A percentile compares a stretch with the other conserved stretches of the same genome.
Conservation (phyloP, 2,797 vertebrate genomes). For the Rhinoraja longicauda region DNA sequence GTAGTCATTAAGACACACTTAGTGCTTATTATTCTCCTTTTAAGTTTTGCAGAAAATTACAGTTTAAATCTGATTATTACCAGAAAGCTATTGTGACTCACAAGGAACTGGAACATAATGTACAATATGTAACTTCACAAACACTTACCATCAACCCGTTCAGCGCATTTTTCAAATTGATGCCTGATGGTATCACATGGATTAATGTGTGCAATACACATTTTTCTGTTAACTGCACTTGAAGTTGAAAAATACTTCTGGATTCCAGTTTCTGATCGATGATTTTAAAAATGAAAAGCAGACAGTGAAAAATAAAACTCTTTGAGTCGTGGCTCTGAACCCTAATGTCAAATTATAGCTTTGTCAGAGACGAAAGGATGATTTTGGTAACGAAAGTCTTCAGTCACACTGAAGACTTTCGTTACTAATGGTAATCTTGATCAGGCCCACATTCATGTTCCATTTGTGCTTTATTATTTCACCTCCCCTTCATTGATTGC, state of each 20-base stretch:
- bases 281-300: not conserved
- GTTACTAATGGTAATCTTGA: not conserved
- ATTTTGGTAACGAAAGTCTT: not conserved
- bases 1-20: not conserved
- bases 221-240: not conserved
- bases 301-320: not conserved
- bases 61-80: conserved; percentile 5
- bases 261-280: not conserved
- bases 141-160: not conserved
- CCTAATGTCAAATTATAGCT: not conserved
- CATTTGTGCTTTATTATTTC: not conserved
- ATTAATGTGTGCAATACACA: not conserved
- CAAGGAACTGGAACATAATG: not conserved
- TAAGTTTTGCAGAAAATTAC: not conserved
- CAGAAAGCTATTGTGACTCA: not conserved
- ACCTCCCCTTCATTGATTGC: not conserved
- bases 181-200: not conserved
- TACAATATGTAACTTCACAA: not conserved
- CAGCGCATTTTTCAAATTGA: not conserved
- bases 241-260: not conserved
- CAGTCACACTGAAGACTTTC: not conserved
- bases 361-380: not conserved
- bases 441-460: not conserved
- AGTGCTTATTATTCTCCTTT: not conserved
- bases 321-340: not conserved